Evolutionary conservation across 1,140 invertebrate species (phyloP), one percentile per base, ranked within the genome.

Genomic region (Plodia interpunctella): DNA sequence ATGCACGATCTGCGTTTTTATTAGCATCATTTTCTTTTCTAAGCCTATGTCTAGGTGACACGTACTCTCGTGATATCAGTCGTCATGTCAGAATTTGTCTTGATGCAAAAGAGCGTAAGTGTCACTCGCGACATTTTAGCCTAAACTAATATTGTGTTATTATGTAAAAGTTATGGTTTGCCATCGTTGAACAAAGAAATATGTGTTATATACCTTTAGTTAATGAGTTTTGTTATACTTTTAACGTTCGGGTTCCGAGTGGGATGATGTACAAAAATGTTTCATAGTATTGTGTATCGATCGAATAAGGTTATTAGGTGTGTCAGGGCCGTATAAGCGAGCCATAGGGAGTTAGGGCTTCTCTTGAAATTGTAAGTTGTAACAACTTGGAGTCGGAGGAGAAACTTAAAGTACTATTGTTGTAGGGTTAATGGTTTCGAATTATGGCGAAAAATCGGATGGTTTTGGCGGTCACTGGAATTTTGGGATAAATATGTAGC

Each of bases 321-420:
- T 75, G 80, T 65, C 52, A 51, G 70, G 76, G 68, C 69, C 72
- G 72, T 65, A 52, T 50, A 51, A 70, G 57, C 68, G 78, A 71
- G 66, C 74, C 78, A 71, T 77, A 81, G 78, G 61, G 57, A 72
- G 62, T 68, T 81, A 78, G 74, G 75, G 72, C 77, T 81, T 81
- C 75, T 78, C 75, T 77, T 78, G 59, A 81, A 73, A 76, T 88
- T 83, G 85, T 86, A 84, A 86, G 73, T 77, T 74, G 74, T n/a
- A 63, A 74, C 80, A 80, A 74, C 74, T 62, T 44, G 59, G 59
- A 62, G 72, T 82, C 80, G 79, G 76, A 85, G 72, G 76, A 82
- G 86, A 80, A 81, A 88, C 86, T 88, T 88, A 88, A 80, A 87
- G 83, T 87, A 88, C 86, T 86, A 87, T 79, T 83, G 80, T 85